Conservation (phyloP, 2,797 vertebrate genomes). For the Melanotaenia parkinsoni region DNA sequence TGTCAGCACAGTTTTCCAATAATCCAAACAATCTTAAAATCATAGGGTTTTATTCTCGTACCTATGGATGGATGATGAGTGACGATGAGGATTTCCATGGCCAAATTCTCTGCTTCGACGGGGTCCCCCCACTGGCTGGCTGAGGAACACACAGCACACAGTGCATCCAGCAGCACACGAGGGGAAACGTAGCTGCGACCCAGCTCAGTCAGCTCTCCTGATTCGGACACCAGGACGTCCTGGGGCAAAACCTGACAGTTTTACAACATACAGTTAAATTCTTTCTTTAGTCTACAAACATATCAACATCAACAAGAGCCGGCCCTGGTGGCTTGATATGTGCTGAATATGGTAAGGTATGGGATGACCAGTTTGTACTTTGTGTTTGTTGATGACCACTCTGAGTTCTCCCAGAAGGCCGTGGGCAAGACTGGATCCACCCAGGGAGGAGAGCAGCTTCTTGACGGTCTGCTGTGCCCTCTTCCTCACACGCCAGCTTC, state of each 20-base stretch:
- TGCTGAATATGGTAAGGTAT: not conserved
- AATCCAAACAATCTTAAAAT: not conserved
- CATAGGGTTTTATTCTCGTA: conserved; percentile 49
- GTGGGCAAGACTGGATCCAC: conserved; percentile 87
- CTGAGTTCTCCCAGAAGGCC: conserved; percentile 92
- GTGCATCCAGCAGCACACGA: conserved; percentile 87
- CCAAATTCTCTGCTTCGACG: conserved; percentile 86
- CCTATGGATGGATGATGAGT: conserved; percentile 94
- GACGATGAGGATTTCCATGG: conserved; percentile 89
- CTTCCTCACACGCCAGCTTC: conserved; percentile 90
- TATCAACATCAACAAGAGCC: not conserved
- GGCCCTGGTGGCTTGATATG: not conserved
- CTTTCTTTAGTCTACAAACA: not conserved
- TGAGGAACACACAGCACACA: conserved; percentile 87
- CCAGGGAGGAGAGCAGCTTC: conserved; percentile 91
- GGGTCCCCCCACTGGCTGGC: conserved; percentile 86
- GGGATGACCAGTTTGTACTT: conserved; percentile 74
- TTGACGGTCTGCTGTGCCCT: conserved; percentile 89
- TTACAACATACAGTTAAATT: not conserved
- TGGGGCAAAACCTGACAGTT: conserved; percentile 84
- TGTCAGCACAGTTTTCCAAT: not conserved
- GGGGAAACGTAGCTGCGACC: conserved; percentile 88
- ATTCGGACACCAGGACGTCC: conserved; percentile 87
- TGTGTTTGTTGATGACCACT: conserved; percentile 89
- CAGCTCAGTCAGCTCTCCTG: conserved; percentile 88